Conservation (phyloP, 2,113 vertebrate species). For the Peucedramus taeniatus region DNA sequence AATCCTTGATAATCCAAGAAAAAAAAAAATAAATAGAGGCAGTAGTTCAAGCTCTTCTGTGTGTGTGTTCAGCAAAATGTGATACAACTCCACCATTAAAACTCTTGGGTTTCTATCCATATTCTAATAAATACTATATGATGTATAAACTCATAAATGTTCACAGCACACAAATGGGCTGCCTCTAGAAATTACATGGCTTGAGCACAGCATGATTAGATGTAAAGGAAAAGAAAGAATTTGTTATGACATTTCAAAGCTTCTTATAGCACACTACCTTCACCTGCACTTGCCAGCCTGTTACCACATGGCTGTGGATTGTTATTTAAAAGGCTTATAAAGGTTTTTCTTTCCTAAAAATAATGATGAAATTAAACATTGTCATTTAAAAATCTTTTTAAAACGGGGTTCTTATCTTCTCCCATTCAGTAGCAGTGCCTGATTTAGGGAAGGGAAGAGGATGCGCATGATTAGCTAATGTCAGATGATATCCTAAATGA, state of each 20-base stretch:
- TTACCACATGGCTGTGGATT: not conserved
- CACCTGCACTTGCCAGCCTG: conserved; percentile 20
- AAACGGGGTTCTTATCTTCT: not conserved
- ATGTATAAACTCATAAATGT: not conserved
- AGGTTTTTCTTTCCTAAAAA: not conserved
- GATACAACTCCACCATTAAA: not conserved
- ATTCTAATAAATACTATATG: not conserved
- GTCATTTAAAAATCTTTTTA: conserved; percentile 31
- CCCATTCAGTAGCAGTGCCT: not conserved
- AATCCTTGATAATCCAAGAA: not conserved
- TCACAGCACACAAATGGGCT: not conserved
- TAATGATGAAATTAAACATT: conserved; percentile 52
- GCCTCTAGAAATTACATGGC: not conserved
- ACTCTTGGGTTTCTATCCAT: not conserved
- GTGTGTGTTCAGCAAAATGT: not conserved
- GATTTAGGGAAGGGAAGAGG: not conserved
- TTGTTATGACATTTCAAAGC: conserved; percentile 54
- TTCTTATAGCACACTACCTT: conserved; percentile 40
- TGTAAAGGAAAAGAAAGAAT: not conserved
- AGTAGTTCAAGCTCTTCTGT: not conserved
- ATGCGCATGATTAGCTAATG: not conserved
- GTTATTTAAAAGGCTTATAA: conserved; percentile 63
- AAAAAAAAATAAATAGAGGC: not conserved
- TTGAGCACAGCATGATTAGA: not conserved
- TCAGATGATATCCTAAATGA: not conserved